Evolutionary conservation across 2,113 vertebrate species (phyloP).

Genomic region (Dromaius novaehollandiae): DNA sequence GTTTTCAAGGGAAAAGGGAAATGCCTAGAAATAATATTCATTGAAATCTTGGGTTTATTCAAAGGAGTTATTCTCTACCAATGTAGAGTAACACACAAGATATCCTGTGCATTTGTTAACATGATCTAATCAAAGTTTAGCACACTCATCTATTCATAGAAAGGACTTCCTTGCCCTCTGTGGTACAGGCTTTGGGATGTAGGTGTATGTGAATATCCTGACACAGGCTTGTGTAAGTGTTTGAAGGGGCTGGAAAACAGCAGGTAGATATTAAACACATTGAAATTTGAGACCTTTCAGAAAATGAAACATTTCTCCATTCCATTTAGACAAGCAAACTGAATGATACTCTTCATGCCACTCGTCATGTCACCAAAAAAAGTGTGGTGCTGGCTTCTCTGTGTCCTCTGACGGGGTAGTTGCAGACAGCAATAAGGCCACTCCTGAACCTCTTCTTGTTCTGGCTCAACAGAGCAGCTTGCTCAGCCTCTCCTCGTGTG

Average conservation of each 20-base stretch:
- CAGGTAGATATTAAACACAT: not conserved
- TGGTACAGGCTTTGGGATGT: not conserved
- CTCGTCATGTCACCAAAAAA: not conserved
- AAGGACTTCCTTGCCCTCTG: not conserved
- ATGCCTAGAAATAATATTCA: not conserved
- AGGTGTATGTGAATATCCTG: not conserved
- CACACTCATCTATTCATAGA: not conserved
- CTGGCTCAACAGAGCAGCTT: not conserved
- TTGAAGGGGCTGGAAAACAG: not conserved
- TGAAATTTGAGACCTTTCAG: not conserved
- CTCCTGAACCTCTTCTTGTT: not conserved
- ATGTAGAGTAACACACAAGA: not conserved
- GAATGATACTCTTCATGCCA: not conserved
- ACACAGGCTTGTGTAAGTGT: not conserved
- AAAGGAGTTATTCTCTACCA: not conserved
- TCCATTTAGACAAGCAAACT: not conserved
- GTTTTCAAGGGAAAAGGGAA: not conserved
- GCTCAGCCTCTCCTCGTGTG: not conserved
- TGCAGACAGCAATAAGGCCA: not conserved
- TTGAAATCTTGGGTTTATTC: not conserved
- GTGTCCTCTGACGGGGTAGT: not conserved
- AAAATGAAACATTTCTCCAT: not conserved
- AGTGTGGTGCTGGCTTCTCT: not conserved
- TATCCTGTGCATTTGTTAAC: fast-evolving
- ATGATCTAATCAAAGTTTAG: not conserved